Conservation (phyloP, 2,113 vertebrate species). For the Callocephalon fimbriatum region DNA sequence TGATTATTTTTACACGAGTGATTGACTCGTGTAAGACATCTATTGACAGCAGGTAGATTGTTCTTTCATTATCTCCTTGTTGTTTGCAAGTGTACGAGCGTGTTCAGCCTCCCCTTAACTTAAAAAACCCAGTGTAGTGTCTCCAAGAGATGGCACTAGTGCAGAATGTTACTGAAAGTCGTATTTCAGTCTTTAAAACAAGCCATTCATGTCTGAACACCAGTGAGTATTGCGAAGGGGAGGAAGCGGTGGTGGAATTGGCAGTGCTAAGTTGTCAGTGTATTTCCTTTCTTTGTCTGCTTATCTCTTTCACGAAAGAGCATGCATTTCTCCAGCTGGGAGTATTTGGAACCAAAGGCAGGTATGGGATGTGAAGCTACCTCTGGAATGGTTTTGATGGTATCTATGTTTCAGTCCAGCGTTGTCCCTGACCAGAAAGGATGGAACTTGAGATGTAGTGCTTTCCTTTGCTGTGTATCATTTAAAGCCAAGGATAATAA, state of each 20-base stretch:
- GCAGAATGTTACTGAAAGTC: background rate
- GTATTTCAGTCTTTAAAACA: background rate
- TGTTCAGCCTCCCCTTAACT: background rate
- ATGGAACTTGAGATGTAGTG: no score
- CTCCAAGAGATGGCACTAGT: background rate
- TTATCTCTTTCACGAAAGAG: accelerated
- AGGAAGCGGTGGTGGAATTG: accelerated
- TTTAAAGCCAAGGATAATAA: accelerated
- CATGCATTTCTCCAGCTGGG: accelerated
- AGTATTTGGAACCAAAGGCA: background rate
- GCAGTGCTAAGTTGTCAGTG: accelerated
- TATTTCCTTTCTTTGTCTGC: background rate
- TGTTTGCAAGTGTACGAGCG: accelerated
- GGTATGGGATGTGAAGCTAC: background rate
- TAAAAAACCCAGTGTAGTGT: background rate
- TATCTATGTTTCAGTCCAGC: background rate
- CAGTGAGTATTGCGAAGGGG: accelerated
- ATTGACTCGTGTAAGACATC: no score
- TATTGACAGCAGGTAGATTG: no score
- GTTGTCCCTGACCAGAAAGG: background rate
- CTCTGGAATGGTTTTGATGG: background rate
- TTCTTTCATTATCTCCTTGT: no score
- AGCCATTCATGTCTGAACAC: accelerated
- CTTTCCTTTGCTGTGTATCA: background rate
- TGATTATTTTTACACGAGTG: no score